Conservation (phyloP, 2,113 vertebrate genomes). For the Cheilinus undulatus region DNA sequence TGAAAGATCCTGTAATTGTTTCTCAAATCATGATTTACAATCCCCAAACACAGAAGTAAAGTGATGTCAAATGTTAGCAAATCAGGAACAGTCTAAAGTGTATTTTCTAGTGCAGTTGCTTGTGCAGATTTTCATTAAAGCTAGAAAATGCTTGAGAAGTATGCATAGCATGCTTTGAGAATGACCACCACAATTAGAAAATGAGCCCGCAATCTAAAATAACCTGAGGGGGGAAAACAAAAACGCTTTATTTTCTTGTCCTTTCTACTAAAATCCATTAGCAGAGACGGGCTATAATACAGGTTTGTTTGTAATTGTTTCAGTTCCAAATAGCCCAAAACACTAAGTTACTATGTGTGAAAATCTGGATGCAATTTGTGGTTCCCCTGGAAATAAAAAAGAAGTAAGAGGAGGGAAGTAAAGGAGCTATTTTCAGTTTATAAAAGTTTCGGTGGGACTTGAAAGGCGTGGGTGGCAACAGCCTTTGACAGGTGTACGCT, state of each 20-base stretch:
- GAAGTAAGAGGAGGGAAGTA: conserved; percentile 30
- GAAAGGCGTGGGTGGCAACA: conserved; percentile 42
- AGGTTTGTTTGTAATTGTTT: conserved; percentile 73
- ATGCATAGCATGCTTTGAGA: conserved; percentile 35
- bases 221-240: conserved; percentile 52
- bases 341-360: conserved; percentile 73
- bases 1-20: conserved; percentile 39
- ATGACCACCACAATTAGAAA: conserved; percentile 56
- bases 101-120: conserved; percentile 23
- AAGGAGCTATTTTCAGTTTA: conserved; percentile 65
- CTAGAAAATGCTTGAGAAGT: conserved; percentile 40
- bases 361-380: conserved; percentile 77
- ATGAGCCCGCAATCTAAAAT: conserved; percentile 56
- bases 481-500: conserved; percentile 68
- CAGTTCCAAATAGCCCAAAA: conserved; percentile 73
- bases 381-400: conserved; percentile 36
- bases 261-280: conserved; percentile 56
- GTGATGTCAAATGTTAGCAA: conserved; percentile 36
- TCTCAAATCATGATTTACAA: conserved; percentile 52
- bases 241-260: conserved; percentile 60
- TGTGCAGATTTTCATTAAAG: conserved; percentile 54
- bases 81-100: conserved; percentile 30
- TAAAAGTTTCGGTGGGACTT: conserved; percentile 52
- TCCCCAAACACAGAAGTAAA: conserved; percentile 33
- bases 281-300: conserved; percentile 45